Base-by-base conservation (phyloP, 2,888 invertebrate genomes). In the Calephelis perditalis region DNA sequence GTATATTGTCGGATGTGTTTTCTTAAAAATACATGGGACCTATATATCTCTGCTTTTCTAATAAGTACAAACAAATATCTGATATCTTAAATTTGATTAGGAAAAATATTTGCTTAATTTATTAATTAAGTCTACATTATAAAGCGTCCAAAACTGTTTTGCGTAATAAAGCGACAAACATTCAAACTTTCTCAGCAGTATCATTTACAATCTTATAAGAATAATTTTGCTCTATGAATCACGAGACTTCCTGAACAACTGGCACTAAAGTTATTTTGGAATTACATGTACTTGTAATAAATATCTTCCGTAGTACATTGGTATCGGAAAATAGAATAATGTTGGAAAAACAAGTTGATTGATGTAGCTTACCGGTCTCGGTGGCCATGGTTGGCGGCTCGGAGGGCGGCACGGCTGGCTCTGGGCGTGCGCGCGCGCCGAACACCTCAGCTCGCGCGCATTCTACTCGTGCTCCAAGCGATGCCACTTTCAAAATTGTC, bases 301-400 rank as follows among this genome's bases (percentile, higher is more conserved):
- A 35, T 52, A 35, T 26, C 5, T 49, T 9, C 4, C 9, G 35
- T 46, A 26, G 26, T 26, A 36, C 49, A 59, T 52, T 59, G 54
- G 59, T 56, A 58, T 57, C 49, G 60, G 49, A 58, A 49, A 56
- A 52, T 56, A 26, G 56, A 56, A 56, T 59, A 52, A 44, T 49
- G 15, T n/a, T 46, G 56, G 47, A 59, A 61, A 62, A 67, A 58
- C 56, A 59, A 49, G 45, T 52, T 63, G 63, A 66, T 65, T 61
- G 57, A 64, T 60, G 43, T 9, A 6, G 44, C 86, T 85, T 69
- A 91, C 91, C 88, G 70, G 91, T 84, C 63, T 91, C 91, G 82
- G 89, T 87, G 78, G 91, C 89, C 91, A 91, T 91, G 84, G 86
- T 84, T 77, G 86, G 81, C 73, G 81, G 88, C 71, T 86, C 87